Percentiles rank a stretch among this genome's conserved stretches.
phyloP scores from a whole-genome alignment of 2,113 vertebrate genomes.

The Tetrax tetrax region DNA sequence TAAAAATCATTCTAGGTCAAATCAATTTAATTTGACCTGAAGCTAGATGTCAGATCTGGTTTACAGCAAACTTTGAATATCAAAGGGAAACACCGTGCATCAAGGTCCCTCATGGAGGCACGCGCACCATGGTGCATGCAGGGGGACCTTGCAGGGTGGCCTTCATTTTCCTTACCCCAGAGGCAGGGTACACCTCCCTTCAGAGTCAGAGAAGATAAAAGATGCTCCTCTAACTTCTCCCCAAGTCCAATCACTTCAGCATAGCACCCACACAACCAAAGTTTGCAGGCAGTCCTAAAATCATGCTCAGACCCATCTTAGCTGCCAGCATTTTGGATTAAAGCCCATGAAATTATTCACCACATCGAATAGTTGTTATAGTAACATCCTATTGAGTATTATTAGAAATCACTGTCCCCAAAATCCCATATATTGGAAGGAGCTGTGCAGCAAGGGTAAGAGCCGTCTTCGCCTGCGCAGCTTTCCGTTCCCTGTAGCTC shows the following conservation, averaged over 20 bases:
- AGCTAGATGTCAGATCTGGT: conserved; percentile 45
- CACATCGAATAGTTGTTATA: conserved; percentile 30
- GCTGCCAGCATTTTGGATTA: not conserved
- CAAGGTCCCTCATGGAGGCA: not conserved
- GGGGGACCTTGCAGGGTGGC: not conserved
- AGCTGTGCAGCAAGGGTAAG: not conserved
- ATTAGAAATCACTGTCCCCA: conserved; percentile 42
- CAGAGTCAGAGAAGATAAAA: not conserved
- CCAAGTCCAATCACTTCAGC: not conserved
- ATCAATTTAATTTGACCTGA: conserved; percentile 51
- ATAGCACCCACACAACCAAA: not conserved
- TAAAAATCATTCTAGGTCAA: conserved; percentile 55
- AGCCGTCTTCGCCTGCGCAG: not conserved
- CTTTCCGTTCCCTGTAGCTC: not conserved
- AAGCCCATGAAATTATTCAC: conserved; percentile 35
- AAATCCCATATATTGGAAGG: not conserved
- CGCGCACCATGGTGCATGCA: fast-evolving
- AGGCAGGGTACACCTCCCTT: not conserved
- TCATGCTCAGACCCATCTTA: not conserved
- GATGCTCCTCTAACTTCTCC: not conserved
- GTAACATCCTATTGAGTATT: conserved; percentile 51
- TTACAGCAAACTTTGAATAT: conserved; percentile 6
- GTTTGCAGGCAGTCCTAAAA: not conserved
- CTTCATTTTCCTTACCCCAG: not conserved
- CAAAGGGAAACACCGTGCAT: not conserved